Evolutionary conservation across 2,888 invertebrate genomes (phyloP).

Genomic region (Phortica magna): DNA sequence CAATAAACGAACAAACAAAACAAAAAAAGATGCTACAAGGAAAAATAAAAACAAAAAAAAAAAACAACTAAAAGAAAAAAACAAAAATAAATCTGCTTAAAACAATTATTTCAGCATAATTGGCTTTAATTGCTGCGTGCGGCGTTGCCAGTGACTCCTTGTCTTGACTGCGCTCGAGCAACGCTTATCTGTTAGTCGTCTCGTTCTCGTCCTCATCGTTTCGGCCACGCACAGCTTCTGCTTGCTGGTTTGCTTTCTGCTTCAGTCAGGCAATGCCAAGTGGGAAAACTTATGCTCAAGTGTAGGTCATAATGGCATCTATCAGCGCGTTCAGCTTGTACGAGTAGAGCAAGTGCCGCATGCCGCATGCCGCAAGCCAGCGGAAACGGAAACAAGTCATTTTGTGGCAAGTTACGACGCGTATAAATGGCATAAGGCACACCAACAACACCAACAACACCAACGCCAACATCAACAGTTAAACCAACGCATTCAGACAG

Average conservation of each 20-base stretch:
- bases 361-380: slow-evolving; percentile 23
- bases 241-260: slow-evolving; percentile 31
- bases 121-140: slow-evolving; percentile 74
- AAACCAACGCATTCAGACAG: background rate
- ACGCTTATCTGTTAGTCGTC: background rate
- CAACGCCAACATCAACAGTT: background rate
- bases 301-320: slow-evolving; percentile 74
- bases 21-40: slow-evolving; percentile 2
- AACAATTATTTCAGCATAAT: slow-evolving; percentile 75
- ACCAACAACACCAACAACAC: background rate
- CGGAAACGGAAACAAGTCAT: slow-evolving; percentile 77
- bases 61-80: slow-evolving; percentile 37
- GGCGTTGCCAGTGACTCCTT: slow-evolving; percentile 22
- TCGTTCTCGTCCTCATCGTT: slow-evolving; percentile 40
- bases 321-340: slow-evolving; percentile 59
- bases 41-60: slow-evolving; percentile 21
- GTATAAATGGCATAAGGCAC: slow-evolving; percentile 17
- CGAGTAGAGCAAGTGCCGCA: background rate
- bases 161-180: background rate
- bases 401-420: slow-evolving; percentile 72
- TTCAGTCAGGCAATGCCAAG: slow-evolving; percentile 24
- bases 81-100: slow-evolving; percentile 61
- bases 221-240: slow-evolving; percentile 10
- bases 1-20: background rate
- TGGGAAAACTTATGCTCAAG: slow-evolving; percentile 60